Conservation (phyloP, 2,888 invertebrate genomes). For the Bibio marci region DNA sequence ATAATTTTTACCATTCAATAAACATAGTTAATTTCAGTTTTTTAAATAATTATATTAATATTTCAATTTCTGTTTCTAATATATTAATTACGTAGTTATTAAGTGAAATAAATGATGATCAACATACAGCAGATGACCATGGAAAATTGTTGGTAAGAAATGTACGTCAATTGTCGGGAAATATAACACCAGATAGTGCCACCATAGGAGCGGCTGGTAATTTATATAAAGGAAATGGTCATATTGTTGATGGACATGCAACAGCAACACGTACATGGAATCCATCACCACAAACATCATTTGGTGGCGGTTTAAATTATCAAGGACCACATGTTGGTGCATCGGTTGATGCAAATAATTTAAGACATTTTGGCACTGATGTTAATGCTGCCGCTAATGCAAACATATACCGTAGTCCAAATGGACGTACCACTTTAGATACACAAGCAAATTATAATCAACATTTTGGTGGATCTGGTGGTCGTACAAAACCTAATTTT, state of each 20-base stretch:
- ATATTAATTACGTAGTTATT: too few relatives aligned
- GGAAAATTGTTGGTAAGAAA: too few relatives aligned
- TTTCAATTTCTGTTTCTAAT: too few relatives aligned
- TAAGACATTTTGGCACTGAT: slow-evolving; percentile 4
- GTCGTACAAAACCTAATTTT: slow-evolving; percentile 23
- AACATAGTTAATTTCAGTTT: too few relatives aligned
- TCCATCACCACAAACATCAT: slow-evolving; percentile 2
- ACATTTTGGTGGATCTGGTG: slow-evolving; percentile 8
- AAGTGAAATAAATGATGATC: too few relatives aligned
- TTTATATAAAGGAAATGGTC: slow-evolving; percentile 1
- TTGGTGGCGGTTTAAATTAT: slow-evolving; percentile 6
- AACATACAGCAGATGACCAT: too few relatives aligned
- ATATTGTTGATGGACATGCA: slow-evolving; percentile 4
- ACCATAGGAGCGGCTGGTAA: neutral
- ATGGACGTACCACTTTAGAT: slow-evolving; percentile 4
- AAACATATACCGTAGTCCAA: slow-evolving; percentile 4
- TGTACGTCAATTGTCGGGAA: too few relatives aligned
- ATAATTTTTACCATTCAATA: too few relatives aligned
- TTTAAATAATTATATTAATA: too few relatives aligned
- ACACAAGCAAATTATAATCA: slow-evolving; percentile 6
- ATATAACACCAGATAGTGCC: too few relatives aligned
- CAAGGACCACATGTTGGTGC: slow-evolving; percentile 2
- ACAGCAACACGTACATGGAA: neutral
- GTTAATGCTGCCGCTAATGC: slow-evolving; percentile 4
- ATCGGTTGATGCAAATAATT: slow-evolving; percentile 1